Evolutionary conservation across 2,113 vertebrate species (phyloP).

Genomic region (Bos indicus): DNA sequence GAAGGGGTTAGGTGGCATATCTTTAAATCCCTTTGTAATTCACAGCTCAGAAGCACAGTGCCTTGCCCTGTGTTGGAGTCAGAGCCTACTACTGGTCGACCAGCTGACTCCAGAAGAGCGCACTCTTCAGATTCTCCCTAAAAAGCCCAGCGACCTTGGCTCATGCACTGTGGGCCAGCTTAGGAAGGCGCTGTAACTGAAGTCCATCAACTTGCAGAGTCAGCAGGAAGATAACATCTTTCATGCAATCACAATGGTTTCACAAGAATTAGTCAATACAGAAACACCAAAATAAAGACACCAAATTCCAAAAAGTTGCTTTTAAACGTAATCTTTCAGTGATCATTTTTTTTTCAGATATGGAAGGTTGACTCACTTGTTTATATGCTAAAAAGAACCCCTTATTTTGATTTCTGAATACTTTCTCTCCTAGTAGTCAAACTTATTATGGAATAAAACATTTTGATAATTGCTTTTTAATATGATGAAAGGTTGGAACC

Average conservation of each 20-base stretch:
- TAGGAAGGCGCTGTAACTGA: neutral
- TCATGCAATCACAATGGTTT: neutral
- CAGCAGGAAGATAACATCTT: neutral
- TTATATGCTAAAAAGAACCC: conserved; percentile 67
- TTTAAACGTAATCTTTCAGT: conserved; percentile 32
- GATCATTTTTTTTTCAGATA: conserved; percentile 22
- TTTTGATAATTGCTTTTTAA: conserved; percentile 68
- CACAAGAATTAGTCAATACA: neutral
- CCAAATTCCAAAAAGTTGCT: neutral
- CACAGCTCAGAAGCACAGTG: neutral
- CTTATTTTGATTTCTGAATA: conserved; percentile 72
- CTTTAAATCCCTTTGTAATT: conserved; percentile 49
- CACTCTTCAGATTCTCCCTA: neutral
- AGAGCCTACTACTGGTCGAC: neutral
- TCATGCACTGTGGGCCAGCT: neutral
- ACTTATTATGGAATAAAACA: conserved; percentile 71
- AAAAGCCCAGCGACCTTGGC: neutral
- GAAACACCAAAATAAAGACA: conserved; percentile 29
- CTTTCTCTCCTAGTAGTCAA: conserved; percentile 66
- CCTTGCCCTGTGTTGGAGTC: neutral
- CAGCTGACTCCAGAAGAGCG: neutral
- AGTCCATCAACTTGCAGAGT: neutral
- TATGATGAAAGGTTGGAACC: conserved; percentile 68
- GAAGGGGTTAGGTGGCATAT: neutral
- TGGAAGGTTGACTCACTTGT: conserved; percentile 60